Conservation (phyloP, 1,140 invertebrate genomes). For the Dysdera silvatica region DNA sequence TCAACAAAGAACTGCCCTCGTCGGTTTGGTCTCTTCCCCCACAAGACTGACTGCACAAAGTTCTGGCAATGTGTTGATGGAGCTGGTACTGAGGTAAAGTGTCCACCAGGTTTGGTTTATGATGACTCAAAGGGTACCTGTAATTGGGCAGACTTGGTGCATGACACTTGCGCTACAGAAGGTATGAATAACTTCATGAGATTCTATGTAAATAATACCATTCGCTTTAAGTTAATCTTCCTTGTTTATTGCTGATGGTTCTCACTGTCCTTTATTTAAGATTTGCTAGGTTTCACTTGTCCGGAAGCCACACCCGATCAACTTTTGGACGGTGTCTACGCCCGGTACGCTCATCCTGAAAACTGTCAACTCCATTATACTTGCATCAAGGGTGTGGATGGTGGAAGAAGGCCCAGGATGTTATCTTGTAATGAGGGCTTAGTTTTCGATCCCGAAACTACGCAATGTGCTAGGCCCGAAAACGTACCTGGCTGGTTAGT, state of each 20-base stretch:
- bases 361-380: conserved; percentile 80
- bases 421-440: conserved; percentile 76
- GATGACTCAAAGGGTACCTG: conserved; percentile 69
- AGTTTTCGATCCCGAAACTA: conserved; percentile 70
- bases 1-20: conserved; percentile 50
- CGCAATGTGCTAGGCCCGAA: conserved; percentile 74
- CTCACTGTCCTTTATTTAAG: conserved; percentile 9
- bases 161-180: conserved; percentile 48
- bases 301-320: conserved; percentile 57
- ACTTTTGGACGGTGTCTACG: conserved; percentile 47
- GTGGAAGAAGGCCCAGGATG: conserved; percentile 56
- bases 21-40: conserved; percentile 70
- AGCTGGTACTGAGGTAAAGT: conserved; percentile 65
- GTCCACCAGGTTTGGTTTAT: conserved; percentile 72
- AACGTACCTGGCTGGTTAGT: conserved; percentile 57
- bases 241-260: no score
- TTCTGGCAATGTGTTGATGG: conserved; percentile 86
- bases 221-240: no score
- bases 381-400: conserved; percentile 49
- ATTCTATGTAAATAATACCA: neutral
- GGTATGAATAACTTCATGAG: conserved; percentile 23
- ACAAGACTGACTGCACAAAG: conserved; percentile 70
- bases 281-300: conserved; percentile 59
- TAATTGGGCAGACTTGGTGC: conserved; percentile 21
- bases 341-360: conserved; percentile 68